phyloP scores from a whole-genome alignment of 2,113 vertebrate species.

The Patagioenas fasciata region DNA sequence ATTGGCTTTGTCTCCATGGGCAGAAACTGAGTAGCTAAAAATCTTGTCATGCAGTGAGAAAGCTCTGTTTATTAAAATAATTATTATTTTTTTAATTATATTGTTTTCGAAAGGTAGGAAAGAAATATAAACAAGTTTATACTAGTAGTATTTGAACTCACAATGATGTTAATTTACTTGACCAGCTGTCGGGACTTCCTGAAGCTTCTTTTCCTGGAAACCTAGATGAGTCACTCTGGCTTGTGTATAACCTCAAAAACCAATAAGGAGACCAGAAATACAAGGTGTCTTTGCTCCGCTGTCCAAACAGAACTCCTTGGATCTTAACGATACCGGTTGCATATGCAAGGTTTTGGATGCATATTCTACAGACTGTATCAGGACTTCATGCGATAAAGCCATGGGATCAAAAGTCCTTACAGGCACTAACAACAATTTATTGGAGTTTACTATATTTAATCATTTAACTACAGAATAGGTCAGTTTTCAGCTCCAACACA shows the following conservation, averaged over 20 bases:
- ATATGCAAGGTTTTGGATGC: neutral
- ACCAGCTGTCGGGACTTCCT: neutral
- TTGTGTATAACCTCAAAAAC: neutral
- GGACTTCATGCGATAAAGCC: neutral
- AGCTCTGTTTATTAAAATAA: neutral
- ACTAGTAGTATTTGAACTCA: neutral
- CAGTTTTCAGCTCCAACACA: neutral
- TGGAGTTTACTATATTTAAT: neutral
- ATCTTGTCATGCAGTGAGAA: neutral
- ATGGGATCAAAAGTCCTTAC: neutral
- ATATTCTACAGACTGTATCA: neutral
- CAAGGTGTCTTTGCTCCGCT: neutral
- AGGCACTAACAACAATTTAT: neutral
- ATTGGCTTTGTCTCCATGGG: neutral
- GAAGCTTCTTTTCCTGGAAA: neutral
- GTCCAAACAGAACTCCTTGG: neutral
- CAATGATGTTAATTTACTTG: neutral
- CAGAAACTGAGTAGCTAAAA: neutral
- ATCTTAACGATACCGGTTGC: accelerated
- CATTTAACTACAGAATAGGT: neutral
- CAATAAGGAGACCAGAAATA: accelerated
- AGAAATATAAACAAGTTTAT: neutral
- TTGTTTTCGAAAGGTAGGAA: neutral
- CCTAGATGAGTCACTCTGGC: neutral
- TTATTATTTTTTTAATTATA: neutral